Base-by-base conservation (phyloP, 2,888 invertebrate genomes). In the Abrostola tripartita region DNA sequence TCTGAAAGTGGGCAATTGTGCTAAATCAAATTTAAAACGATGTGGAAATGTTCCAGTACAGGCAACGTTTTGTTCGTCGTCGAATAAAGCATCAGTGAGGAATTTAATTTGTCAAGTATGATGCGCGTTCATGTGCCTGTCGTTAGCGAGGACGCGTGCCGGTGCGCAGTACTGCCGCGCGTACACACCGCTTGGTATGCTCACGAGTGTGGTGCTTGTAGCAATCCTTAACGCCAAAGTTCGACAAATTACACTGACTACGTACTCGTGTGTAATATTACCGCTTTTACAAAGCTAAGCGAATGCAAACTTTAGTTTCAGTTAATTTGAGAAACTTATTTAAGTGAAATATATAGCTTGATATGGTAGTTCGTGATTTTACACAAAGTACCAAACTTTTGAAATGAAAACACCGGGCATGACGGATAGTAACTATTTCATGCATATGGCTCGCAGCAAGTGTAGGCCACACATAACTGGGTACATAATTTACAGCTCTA, bases 1-100 rank as follows among this genome's bases (percentile, higher is more conserved):
- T 78, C 76, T 73, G 70, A 79, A 85, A 88, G 83, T 87, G 84
- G 87, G 86, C 88, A 87, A 84, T 86, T 87, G 81, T 83, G 82
- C 86, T 85, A 90, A 91, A 92, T 91, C 88, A 88, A 91, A 92
- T 92, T 91, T 89, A 74, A 78, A 84, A 77, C 76, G 76, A 79
- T 71, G 71, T 70, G 64, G 73, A 78, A 81, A 81, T 82, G 78
- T 59, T 47, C 52, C 58, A 79, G 71, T 78, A 64, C 74, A 65
- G 76, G 74, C 77, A 71, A 71, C 75, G 63, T 76, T 81, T 79
- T 81, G 78, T 79, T 82, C 74, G 75, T 79, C 82, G 14, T 75
- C 77, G 68, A 72, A 80, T 74, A 81, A 82, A 82, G 82, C 78
- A 85, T 85, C 81, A 84, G 79, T 67, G 67, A 77, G 82, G 83